phyloP scores from a whole-genome alignment of 1,140 invertebrate genomes.

The Panagrolaimus sp. region DNA sequence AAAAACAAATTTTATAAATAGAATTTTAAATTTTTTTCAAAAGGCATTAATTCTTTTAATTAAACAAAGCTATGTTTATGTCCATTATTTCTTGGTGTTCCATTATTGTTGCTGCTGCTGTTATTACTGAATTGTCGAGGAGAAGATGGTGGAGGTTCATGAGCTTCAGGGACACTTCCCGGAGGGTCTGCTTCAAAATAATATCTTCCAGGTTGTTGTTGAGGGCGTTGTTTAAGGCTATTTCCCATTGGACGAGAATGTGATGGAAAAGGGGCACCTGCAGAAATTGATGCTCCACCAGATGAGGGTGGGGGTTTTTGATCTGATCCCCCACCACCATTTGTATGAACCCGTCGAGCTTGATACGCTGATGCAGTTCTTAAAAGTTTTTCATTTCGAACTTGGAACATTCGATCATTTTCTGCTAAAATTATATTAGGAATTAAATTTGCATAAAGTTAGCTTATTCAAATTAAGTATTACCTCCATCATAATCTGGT shows the following conservation, averaged over 20 bases:
- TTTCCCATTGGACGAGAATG: not conserved
- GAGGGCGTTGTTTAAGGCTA: not conserved
- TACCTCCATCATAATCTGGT: conserved; percentile 38
- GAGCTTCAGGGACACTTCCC: not conserved
- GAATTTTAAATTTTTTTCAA: too few relatives aligned
- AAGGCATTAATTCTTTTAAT: too few relatives aligned
- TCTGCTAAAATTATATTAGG: not conserved
- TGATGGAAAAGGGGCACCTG: not conserved
- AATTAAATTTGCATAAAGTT: not conserved
- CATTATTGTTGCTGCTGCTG: not conserved
- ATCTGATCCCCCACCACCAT: too few relatives aligned
- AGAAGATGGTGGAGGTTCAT: not conserved
- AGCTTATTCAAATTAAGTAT: not conserved
- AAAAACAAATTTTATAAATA: too few relatives aligned
- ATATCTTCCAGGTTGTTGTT: not conserved
- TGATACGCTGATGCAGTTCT: conserved; percentile 1
- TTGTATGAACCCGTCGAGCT: not conserved
- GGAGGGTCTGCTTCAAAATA: conserved; percentile 11
- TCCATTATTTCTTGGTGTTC: too few relatives aligned
- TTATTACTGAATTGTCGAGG: not conserved
- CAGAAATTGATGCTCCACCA: not conserved
- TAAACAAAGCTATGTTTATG: too few relatives aligned
- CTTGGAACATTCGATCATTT: not conserved
- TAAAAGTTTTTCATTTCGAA: not conserved
- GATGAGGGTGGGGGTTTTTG: not conserved